Base-by-base conservation (phyloP, 2,797 vertebrate genomes). In the Eremophila alpestris region DNA sequence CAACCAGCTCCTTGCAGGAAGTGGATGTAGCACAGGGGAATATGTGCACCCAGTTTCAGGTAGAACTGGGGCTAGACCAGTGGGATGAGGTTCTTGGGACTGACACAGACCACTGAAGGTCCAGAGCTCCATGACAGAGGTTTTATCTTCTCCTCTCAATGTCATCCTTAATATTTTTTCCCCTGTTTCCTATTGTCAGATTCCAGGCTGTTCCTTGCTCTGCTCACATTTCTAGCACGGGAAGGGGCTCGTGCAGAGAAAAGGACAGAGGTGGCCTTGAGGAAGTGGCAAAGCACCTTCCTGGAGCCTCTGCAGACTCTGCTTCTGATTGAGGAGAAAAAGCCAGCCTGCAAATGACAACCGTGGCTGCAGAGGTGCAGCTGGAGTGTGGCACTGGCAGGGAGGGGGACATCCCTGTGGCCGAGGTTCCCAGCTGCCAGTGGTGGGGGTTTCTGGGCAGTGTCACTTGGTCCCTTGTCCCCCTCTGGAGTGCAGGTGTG, bases 371-470 rank as follows among this genome's bases (percentile, higher is more conserved):
- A 0, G 41, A 10, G 34, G 38, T 0, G 2, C 36, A 63, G 43
- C 60, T 3, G 1, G 56, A 34, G 19, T 4, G 38, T 75, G 87
- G 54, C 82, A 16, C 38, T 16, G 21, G 29, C 1, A 2, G 51
- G 41, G 46, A 81, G 7, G 22, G n/a, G 41, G 41, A 29, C 1
- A 0, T 4, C 1, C 3, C 17, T 2, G 6, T 22, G 58, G 41
- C 29, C 0, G 5, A 79, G 54, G 49, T 1, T 87, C 11, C 41
- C 0, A 0, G 34, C 18, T 59, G 65, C 34, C 34, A 29, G 15
- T 9, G 40, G 13, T 22, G 81, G 29, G 20, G 9, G 21, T 21
- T 75, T 55, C 52, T 62, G 69, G 29, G 40, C 29, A 32, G 16
- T 6, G 45, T 32, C 40, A 46, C 24, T 77, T 19, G 7, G n/a